Conservation (phyloP, 1,140 invertebrate genomes). For the Lamellibrachia luymesi region DNA sequence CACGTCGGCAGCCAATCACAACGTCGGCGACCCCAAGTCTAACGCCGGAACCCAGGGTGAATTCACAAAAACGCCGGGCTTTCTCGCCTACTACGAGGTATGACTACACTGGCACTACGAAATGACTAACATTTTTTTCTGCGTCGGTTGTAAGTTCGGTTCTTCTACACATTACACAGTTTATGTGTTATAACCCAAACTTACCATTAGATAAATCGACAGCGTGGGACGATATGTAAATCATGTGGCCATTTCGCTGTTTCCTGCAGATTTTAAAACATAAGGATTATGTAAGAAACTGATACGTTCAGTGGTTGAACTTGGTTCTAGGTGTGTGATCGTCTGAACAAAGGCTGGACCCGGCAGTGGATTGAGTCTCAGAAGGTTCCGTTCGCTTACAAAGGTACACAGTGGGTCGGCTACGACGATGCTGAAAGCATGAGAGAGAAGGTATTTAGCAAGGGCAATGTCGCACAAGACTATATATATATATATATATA, state of each 20-base stretch:
- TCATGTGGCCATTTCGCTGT: too few species aligned
- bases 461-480: not conserved
- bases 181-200: too few species aligned
- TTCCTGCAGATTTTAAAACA: too few species aligned
- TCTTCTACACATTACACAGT: too few species aligned
- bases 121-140: not conserved
- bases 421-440: constrained; percentile 87
- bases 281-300: too few species aligned
- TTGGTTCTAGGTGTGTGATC: constrained; percentile 6
- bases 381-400: constrained; percentile 84
- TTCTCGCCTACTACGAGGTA: constrained; percentile 5
- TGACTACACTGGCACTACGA: not conserved
- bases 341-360: constrained; percentile 73
- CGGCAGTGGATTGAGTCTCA: constrained; percentile 89
- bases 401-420: constrained; percentile 85
- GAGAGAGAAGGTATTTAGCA: constrained; percentile 70
- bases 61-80: not conserved
- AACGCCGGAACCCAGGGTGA: constrained; percentile 50
- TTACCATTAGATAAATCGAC: too few species aligned
- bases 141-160: too few species aligned
- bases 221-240: too few species aligned
- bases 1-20: constrained; percentile 66
- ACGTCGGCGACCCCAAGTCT: constrained; percentile 75
- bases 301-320: not conserved
- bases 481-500: too few species aligned